phyloP scores from a whole-genome alignment of 2,113 vertebrate species.

The Lepus europaeus region DNA sequence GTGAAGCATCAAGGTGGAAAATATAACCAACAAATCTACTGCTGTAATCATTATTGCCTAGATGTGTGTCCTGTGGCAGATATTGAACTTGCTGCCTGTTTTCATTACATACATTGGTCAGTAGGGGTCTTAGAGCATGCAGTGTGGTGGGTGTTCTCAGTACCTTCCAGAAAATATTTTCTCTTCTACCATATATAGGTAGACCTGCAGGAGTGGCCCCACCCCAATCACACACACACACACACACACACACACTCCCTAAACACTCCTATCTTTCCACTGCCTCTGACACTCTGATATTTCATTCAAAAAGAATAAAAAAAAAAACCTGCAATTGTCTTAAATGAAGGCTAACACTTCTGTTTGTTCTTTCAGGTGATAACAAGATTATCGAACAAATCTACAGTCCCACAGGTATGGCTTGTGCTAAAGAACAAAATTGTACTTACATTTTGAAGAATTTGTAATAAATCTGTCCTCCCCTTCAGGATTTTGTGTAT shows the following conservation, averaged over 20 bases:
- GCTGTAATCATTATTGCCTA: background rate
- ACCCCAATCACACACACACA: background rate
- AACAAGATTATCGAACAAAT: conserved; percentile 92
- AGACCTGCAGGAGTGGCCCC: too few species aligned
- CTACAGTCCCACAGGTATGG: conserved; percentile 90
- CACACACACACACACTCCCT: background rate
- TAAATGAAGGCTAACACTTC: conserved; percentile 18
- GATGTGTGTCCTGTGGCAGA: too few species aligned
- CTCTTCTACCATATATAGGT: background rate
- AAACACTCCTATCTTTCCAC: background rate
- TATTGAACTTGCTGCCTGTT: background rate
- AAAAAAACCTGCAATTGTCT: background rate
- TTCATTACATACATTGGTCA: background rate
- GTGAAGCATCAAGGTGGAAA: background rate
- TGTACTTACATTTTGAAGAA: background rate
- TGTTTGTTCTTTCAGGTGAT: conserved; percentile 89
- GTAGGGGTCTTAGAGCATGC: background rate
- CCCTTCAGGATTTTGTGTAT: background rate
- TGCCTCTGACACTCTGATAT: background rate
- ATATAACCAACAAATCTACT: accelerated
- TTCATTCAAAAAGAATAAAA: background rate
- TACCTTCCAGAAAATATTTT: background rate
- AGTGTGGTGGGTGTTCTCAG: background rate
- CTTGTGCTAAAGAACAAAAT: conserved; percentile 58
- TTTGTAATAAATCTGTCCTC: background rate